Percentiles rank a stretch among this genome's conserved stretches.
Conservation (phyloP, 2,113 vertebrate genomes). For the Dendropsophus ebraccatus region DNA sequence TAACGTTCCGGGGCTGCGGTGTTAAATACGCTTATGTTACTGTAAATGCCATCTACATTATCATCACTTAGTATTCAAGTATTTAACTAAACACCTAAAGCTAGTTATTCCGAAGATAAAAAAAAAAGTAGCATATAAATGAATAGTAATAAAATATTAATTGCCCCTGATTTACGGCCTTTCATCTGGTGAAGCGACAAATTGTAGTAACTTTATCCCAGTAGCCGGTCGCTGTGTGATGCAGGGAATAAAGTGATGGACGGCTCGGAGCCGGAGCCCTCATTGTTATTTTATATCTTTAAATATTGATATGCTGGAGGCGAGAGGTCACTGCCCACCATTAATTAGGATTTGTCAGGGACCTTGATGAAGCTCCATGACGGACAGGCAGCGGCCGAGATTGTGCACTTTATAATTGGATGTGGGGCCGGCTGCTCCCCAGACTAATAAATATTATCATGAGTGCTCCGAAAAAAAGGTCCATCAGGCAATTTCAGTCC, state of each 20-base stretch:
- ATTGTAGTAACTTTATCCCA: background rate
- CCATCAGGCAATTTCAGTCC: constrained; percentile 6
- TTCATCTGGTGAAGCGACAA: background rate
- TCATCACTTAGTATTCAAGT: background rate
- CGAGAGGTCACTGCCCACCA: constrained; percentile 8
- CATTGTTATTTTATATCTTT: constrained; percentile 23
- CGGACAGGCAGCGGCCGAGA: background rate
- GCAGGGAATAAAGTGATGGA: background rate
- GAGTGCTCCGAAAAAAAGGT: constrained; percentile 11
- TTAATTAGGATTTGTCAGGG: constrained; percentile 22
- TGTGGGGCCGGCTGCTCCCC: constrained; percentile 25
- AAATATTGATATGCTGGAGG: constrained; percentile 37
- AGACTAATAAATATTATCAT: constrained; percentile 51
- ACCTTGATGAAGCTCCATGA: constrained; percentile 11
- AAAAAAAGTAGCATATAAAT: constrained; percentile 13
- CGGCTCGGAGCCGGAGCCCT: background rate
- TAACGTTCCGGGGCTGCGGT: background rate
- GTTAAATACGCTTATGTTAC: background rate
- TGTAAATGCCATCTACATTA: background rate
- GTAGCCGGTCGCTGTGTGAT: background rate
- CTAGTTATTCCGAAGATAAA: background rate
- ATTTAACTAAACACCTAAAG: background rate
- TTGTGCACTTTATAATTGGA: constrained; percentile 29
- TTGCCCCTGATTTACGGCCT: background rate
- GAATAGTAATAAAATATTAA: constrained; percentile 14